phyloP scores from a whole-genome alignment of 2,888 invertebrate species.

The Andrena fulva region DNA sequence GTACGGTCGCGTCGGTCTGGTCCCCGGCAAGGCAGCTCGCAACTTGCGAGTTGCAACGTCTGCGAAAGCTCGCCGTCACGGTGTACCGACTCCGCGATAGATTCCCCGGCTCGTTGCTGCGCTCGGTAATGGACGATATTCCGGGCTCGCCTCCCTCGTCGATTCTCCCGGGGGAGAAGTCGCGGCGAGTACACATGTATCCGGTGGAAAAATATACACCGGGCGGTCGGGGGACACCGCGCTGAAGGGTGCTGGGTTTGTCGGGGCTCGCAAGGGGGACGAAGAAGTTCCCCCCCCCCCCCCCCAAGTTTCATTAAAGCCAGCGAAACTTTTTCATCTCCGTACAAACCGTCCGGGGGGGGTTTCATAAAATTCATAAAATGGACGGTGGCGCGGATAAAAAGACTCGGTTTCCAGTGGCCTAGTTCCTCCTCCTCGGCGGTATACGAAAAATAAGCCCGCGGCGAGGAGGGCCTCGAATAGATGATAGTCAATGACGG shows the following conservation, averaged over 20 bases:
- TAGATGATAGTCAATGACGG: constrained; percentile 73
- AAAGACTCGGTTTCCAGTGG: constrained; percentile 67
- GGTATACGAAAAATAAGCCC: constrained; percentile 69
- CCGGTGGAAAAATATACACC: constrained; percentile 29
- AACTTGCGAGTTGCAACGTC: constrained; percentile 34
- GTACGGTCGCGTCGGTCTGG: constrained; percentile 25
- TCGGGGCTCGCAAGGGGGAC: background rate
- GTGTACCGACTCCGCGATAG: background rate
- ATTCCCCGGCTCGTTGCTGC: constrained; percentile 3
- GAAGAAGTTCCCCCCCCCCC: constrained; percentile 44
- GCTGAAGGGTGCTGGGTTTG: background rate
- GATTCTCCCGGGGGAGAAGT: background rate
- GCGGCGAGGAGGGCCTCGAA: constrained; percentile 66
- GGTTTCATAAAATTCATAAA: constrained; percentile 73
- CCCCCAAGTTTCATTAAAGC: constrained; percentile 67
- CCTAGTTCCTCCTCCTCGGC: constrained; percentile 59
- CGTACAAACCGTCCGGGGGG: constrained; percentile 39
- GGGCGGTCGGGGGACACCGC: background rate
- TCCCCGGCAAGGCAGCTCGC: constrained; percentile 1
- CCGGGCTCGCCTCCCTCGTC: background rate
- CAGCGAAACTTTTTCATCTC: constrained; percentile 71
- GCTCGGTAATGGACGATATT: background rate
- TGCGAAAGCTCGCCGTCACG: constrained; percentile 37
- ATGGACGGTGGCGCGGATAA: constrained; percentile 64
- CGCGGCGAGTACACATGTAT: constrained; percentile 30